Base-by-base conservation (phyloP, 2,797 vertebrate species). In the Schizothorax lantsangensis region DNA sequence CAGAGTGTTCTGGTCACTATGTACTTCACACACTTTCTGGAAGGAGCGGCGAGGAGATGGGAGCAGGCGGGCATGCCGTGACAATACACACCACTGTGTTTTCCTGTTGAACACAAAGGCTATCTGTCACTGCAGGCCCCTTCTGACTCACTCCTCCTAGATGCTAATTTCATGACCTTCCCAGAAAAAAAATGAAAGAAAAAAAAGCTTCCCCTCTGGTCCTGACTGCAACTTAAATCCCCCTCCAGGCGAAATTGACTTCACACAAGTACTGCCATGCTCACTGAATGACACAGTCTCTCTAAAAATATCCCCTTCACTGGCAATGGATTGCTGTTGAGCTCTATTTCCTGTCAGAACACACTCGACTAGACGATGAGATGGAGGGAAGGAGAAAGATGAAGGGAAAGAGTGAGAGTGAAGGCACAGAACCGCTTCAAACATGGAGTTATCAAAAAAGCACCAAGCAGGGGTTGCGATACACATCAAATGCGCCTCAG, bases 91-190 rank as follows among this genome's bases (percentile, higher is more conserved):
- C 79, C 74, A 82, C 84, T 86, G 86, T 77, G 62, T 87, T 88
- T 88, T 86, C 86, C 66, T 84, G 88, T 36, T 75, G 43, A 73
- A 91, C 91, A 91, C 89, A 93, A 94, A 94, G 90, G 91, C 91
- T 90, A 89, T 86, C 88, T 91, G 94, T 94, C 94, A 93, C 94
- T 91, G 78, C 89, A 93, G 93, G 93, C 90, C 68, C 87, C 84
- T 90, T 91, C 86, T 91, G 91, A 92, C 91, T 91, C 91, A 90
- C 92, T 91, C 92, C 88, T 90, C 90, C 88, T 89, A 87, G 91
- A 92, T 93, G 92, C 91, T 92, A 94, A 93, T 93, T 95, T 92
- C 86, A 89, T 90, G 92, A 93, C 91, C 92, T 93, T 88, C 91
- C 87, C 89, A 71, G 23, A 89, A 89, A 88, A 89, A 87, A 68